phyloP scores from a whole-genome alignment of 2,113 vertebrate genomes.

The Hippocampus zosterae region DNA sequence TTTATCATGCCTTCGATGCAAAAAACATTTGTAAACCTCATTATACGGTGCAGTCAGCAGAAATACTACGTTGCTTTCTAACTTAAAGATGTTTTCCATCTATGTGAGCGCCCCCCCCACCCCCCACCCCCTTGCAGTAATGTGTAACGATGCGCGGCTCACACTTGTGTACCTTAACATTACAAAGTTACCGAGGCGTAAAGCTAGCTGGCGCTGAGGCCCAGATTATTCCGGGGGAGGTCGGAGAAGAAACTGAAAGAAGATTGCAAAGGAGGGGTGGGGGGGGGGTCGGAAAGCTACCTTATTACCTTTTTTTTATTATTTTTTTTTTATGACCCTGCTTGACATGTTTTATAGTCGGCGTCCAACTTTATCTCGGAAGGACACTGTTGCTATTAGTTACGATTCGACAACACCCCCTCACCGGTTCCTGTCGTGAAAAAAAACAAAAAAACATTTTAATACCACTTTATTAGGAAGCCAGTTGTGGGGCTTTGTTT shows the following conservation, averaged over 20 bases:
- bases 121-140: conserved; percentile 4
- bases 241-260: conserved; percentile 57
- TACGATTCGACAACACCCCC: neutral
- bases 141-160: conserved; percentile 2
- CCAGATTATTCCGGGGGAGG: conserved; percentile 66
- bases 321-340: neutral
- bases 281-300: neutral
- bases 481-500: no score
- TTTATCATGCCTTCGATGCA: neutral
- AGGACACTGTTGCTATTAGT: neutral
- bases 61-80: neutral
- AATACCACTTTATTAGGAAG: no score
- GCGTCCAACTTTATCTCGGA: neutral
- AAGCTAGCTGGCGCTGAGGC: conserved; percentile 38
- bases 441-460: no score
- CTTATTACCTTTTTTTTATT: neutral
- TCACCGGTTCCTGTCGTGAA: no score
- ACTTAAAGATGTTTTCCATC: conserved; percentile 1
- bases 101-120: neutral
- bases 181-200: conserved; percentile 39
- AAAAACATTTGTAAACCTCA: neutral
- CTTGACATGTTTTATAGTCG: neutral
- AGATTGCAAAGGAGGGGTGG: neutral
- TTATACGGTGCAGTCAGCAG: neutral
- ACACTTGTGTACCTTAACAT: conserved; percentile 12